phyloP scores from a whole-genome alignment of 2,888 invertebrate species.

The Drosophila infuscata region DNA sequence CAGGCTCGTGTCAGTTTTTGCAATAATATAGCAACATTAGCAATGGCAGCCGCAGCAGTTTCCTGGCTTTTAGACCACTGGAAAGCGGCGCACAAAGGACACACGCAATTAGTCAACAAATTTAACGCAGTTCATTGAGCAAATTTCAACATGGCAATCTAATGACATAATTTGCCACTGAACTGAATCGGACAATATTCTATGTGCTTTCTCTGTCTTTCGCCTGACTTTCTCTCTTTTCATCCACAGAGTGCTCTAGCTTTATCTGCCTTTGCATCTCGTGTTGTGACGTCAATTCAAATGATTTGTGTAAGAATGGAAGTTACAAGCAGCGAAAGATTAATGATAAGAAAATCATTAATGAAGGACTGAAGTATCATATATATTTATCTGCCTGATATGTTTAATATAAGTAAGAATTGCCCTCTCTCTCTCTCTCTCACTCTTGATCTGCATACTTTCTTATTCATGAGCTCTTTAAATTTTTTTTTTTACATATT shows the following conservation, averaged over 20 bases:
- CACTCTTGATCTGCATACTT: slow-evolving; percentile 3
- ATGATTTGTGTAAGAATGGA: slow-evolving; percentile 61
- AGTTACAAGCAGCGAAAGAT: slow-evolving; percentile 54
- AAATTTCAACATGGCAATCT: slow-evolving; percentile 67
- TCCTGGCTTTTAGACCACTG: slow-evolving; percentile 4
- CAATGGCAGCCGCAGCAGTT: slow-evolving; percentile 7
- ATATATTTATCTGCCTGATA: slow-evolving; percentile 6
- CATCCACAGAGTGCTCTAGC: not conserved
- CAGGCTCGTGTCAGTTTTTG: slow-evolving; percentile 39
- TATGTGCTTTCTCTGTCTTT: slow-evolving; percentile 1
- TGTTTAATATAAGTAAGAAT: slow-evolving; percentile 15
- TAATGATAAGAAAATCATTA: slow-evolving; percentile 68
- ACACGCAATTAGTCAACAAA: slow-evolving; percentile 76
- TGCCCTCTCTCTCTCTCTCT: not conserved
- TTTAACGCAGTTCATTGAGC: slow-evolving; percentile 71
- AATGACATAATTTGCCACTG: slow-evolving; percentile 74
- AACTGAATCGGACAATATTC: slow-evolving; percentile 50
- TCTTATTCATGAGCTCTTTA: slow-evolving; percentile 66
- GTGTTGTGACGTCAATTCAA: slow-evolving; percentile 38
- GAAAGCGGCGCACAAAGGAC: slow-evolving; percentile 38
- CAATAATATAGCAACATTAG: slow-evolving; percentile 27
- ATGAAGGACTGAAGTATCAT: slow-evolving; percentile 45
- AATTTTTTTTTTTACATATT: slow-evolving; percentile 62
- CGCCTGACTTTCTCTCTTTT: not conserved
- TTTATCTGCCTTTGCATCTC: slow-evolving; percentile 7